Percentiles rank a stretch among this genome's conserved stretches.
These are phyloP conservation scores for Liopterus haemorrhoidalis DNA, from an alignment of 2,888 invertebrate genomes.

Conservation along the genomic window DNA sequence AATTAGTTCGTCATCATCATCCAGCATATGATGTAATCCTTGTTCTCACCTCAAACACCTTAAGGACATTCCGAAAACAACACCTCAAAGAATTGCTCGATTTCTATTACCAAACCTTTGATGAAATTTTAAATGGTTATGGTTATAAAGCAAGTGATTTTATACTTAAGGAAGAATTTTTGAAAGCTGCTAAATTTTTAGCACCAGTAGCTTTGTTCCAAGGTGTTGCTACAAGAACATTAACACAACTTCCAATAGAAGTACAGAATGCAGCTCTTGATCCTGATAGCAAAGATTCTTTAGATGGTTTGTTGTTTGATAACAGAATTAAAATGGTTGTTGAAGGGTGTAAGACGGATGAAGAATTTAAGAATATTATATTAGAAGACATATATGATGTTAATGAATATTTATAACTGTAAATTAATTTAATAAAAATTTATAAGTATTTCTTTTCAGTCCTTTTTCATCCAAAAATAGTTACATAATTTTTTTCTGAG, in stretches of 20 bases:
- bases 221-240: not conserved
- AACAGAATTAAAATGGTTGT: too few relatives aligned
- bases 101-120: conserved; percentile 36
- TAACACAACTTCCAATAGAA: conserved; percentile 1
- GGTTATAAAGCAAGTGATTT: conserved; percentile 27
- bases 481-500: too few relatives aligned
- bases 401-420: too few relatives aligned
- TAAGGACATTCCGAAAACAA: conserved; percentile 32
- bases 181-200: not conserved
- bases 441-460: too few relatives aligned
- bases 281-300: too few relatives aligned
- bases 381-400: too few relatives aligned
- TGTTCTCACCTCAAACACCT: conserved; percentile 36
- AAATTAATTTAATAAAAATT: too few relatives aligned
- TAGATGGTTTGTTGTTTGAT: too few relatives aligned
- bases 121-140: conserved; percentile 22
- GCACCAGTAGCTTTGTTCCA: conserved; percentile 1
- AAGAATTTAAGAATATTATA: too few relatives aligned
- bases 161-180: conserved; percentile 20
- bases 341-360: too few relatives aligned
- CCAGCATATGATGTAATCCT: conserved; percentile 37
- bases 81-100: conserved; percentile 33
- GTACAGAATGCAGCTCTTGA: too few relatives aligned
- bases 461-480: too few relatives aligned
- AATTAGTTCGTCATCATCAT: conserved; percentile 36